phyloP scores from a whole-genome alignment of 1,140 invertebrate genomes.

The Plodia interpunctella region DNA sequence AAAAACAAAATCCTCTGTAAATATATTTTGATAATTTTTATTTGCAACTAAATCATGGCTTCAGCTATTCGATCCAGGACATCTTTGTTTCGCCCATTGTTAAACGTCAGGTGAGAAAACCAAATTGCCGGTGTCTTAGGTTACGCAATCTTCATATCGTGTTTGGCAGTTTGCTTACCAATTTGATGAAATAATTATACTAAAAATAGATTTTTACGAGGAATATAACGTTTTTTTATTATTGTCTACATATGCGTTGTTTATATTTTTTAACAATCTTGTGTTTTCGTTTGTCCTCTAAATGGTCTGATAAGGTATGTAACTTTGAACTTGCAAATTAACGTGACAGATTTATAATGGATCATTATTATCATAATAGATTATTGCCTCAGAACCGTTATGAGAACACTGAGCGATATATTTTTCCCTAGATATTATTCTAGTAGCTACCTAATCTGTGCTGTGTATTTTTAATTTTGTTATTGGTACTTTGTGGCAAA shows the following conservation, averaged over 20 bases:
- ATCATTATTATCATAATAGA: not conserved
- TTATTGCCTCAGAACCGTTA: no score
- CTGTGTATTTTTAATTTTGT: no score
- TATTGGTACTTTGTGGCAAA: no score
- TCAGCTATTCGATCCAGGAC: not conserved
- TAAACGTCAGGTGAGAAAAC: not conserved
- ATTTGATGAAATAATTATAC: conserved; percentile 10
- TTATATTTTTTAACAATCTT: no score
- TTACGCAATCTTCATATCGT: not conserved
- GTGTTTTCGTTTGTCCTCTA: no score
- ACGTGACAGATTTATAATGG: not conserved
- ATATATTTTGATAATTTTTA: conserved; percentile 23
- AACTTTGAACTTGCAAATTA: not conserved
- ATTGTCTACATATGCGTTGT: no score
- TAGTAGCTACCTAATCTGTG: no score
- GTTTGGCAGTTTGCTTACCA: not conserved
- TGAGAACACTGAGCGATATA: no score
- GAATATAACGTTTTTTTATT: no score
- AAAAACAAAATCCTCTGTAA: conserved; percentile 14
- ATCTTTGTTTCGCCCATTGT: not conserved
- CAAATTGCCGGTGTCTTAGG: not conserved
- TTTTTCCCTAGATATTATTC: no score
- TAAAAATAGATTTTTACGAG: no score
- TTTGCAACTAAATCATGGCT: not conserved
- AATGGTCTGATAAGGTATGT: not conserved